phyloP scores from a whole-genome alignment of 2,888 invertebrate genomes.

The Theodoxus fluviatilis region DNA sequence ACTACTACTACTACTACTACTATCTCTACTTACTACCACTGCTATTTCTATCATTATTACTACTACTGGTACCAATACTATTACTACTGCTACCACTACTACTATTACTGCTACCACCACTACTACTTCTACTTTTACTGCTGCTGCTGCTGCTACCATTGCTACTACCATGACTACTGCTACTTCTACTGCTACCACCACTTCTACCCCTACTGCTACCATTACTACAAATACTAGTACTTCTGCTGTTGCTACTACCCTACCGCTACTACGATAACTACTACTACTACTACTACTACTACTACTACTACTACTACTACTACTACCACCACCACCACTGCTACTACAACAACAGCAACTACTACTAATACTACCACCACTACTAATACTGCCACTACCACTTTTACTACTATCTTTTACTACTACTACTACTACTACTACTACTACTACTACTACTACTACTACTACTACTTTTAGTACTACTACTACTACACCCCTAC shows the following conservation, averaged over 20 bases:
- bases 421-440: conserved; percentile 2
- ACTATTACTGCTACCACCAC: not conserved
- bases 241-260: not conserved
- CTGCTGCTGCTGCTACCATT: not conserved
- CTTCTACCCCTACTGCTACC: not conserved
- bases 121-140: not conserved
- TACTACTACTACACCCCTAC: not conserved
- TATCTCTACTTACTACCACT: not conserved
- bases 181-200: not conserved
- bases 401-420: not conserved
- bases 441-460: conserved; percentile 2
- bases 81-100: not conserved
- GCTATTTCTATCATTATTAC: not conserved
- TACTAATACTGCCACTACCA: not conserved
- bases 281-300: not conserved
- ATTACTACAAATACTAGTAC: not conserved
- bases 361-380: not conserved
- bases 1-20: conserved; percentile 2
- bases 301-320: not conserved
- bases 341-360: not conserved
- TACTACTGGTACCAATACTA: not conserved
- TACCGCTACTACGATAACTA: too few species aligned
- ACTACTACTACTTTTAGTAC: not conserved
- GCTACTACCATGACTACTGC: not conserved
- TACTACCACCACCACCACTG: not conserved